phyloP scores from a whole-genome alignment of 2,888 invertebrate genomes.

The Himalopsyche tibetana region DNA sequence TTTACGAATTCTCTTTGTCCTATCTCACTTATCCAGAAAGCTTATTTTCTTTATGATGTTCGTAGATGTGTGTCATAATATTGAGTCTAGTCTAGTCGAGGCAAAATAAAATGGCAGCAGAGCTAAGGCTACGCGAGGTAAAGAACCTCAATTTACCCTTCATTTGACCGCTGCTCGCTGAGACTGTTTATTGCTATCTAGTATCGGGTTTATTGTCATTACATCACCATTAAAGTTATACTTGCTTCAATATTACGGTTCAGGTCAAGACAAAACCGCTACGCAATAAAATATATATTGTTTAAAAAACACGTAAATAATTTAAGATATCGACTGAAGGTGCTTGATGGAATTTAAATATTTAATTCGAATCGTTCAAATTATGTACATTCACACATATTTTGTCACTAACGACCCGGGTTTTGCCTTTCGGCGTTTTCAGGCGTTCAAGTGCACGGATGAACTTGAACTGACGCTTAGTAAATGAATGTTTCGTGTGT shows the following conservation, averaged over 20 bases:
- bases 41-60: conserved; percentile 8
- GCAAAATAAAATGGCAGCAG: background rate
- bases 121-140: conserved; percentile 8
- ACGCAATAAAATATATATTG: too few species aligned
- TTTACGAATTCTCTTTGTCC: conserved; percentile 8
- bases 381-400: too few species aligned
- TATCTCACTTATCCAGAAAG: background rate
- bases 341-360: too few species aligned
- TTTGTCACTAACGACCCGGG: too few species aligned
- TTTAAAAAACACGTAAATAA: too few species aligned
- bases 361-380: too few species aligned
- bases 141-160: conserved; percentile 25
- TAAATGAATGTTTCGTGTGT: too few species aligned
- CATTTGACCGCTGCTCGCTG: conserved; percentile 2
- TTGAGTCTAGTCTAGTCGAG: background rate
- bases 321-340: too few species aligned
- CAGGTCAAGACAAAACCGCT: too few species aligned
- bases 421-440: too few species aligned
- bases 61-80: conserved; percentile 6
- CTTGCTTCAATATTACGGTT: background rate
- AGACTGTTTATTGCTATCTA: background rate
- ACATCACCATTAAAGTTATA: background rate
- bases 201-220: background rate
- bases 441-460: too few species aligned
- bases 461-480: too few species aligned